Conservation (phyloP, 1,140 invertebrate species). For the Leucophenga varia region DNA sequence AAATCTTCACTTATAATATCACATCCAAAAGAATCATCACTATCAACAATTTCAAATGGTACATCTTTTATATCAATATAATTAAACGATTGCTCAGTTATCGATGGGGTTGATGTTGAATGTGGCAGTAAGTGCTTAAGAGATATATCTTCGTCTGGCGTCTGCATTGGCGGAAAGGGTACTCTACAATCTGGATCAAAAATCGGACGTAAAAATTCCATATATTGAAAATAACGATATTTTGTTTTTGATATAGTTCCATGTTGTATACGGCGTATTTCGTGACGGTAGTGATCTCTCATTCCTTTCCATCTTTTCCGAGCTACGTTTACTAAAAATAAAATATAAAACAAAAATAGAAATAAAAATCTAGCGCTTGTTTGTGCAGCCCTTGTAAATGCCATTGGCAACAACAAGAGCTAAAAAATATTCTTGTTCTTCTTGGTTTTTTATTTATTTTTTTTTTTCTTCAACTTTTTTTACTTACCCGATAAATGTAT, state of each 20-base stretch:
- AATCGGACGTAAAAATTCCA: conserved; percentile 37
- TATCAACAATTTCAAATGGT: too few relatives aligned
- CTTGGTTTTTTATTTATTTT: too few relatives aligned
- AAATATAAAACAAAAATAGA: too few relatives aligned
- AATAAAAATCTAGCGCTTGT: too few relatives aligned
- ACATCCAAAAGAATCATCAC: conserved; percentile 41
- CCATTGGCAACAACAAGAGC: too few relatives aligned
- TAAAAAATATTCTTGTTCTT: too few relatives aligned
- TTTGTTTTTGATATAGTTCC: conserved; percentile 13
- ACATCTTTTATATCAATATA: too few relatives aligned
- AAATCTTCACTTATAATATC: conserved; percentile 36
- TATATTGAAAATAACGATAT: conserved; percentile 29
- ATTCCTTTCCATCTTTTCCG: conserved; percentile 36
- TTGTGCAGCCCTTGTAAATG: conserved; percentile 1
- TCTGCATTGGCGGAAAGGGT: conserved; percentile 18
- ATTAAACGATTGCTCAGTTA: too few relatives aligned
- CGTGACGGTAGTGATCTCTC: conserved; percentile 31
- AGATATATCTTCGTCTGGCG: too few relatives aligned
- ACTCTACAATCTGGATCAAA: conserved; percentile 28
- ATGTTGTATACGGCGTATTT: conserved; percentile 38
- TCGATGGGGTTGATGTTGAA: too few relatives aligned
- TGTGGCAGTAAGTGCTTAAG: too few relatives aligned
- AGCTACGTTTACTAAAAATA: conserved; percentile 10
- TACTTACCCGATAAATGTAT: conserved; percentile 31
- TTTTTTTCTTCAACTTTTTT: neutral